These are phyloP conservation scores for Rotaria socialis DNA, from an alignment of 2,888 invertebrate species.

Conservation along the genomic window DNA sequence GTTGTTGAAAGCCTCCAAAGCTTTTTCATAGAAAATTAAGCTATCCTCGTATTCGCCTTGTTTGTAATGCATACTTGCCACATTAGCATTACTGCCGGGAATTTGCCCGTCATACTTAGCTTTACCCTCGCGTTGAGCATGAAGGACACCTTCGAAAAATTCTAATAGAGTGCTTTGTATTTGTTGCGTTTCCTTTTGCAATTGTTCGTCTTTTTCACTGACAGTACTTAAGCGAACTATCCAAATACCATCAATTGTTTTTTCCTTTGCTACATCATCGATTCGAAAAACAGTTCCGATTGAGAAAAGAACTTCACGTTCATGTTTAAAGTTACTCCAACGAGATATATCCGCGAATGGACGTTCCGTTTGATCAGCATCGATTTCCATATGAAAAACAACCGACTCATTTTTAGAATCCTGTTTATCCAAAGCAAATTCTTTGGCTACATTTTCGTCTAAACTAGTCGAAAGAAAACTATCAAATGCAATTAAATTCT, in stretches of 20 bases:
- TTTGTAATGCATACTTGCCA: not conserved
- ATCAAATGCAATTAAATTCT: not conserved
- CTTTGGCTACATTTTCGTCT: not conserved
- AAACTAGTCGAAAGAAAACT: not conserved
- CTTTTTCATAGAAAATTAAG: not conserved
- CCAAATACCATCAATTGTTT: not conserved
- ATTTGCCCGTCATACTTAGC: not conserved
- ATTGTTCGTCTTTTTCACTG: not conserved
- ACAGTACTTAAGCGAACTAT: not conserved
- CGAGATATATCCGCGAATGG: not conserved
- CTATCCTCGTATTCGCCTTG: not conserved
- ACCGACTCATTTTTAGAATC: not conserved
- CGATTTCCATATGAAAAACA: not conserved
- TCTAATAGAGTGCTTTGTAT: not conserved
- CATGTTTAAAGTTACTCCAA: not conserved
- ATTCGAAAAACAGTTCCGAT: not conserved
- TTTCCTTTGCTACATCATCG: not conserved
- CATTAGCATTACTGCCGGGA: not conserved
- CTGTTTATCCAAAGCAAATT: not conserved
- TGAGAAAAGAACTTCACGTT: not conserved
- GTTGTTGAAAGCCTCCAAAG: not conserved
- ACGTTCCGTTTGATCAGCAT: not conserved
- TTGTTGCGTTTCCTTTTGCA: not conserved
- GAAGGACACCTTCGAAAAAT: not conserved
- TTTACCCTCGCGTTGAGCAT: not conserved